phyloP scores from a whole-genome alignment of 1,140 invertebrate genomes.

The Panagrolaimus sp. region DNA sequence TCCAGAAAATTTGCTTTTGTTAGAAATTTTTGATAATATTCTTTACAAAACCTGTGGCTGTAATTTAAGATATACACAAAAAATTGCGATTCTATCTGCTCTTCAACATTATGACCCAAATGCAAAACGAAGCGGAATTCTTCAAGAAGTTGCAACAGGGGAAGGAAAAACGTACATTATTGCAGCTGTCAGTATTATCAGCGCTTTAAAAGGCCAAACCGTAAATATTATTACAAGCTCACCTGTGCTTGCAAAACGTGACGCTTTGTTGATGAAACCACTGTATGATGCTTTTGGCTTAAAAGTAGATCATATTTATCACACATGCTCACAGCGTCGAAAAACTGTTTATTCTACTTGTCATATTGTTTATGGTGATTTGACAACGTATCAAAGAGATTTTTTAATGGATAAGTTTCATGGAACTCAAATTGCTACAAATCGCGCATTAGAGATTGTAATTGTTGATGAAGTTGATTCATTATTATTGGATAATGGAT shows the following conservation, averaged over 20 bases:
- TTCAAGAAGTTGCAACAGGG: neutral
- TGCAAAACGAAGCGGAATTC: neutral
- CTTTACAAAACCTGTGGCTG: neutral
- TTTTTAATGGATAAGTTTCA: slow-evolving; percentile 16
- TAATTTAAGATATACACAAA: neutral
- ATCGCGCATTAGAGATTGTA: neutral
- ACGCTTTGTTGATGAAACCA: neutral
- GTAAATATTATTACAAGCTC: neutral
- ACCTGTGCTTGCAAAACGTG: neutral
- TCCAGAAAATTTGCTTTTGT: no score
- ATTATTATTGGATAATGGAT: neutral
- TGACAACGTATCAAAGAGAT: neutral
- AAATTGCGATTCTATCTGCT: neutral
- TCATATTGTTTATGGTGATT: slow-evolving; percentile 1
- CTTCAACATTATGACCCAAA: neutral
- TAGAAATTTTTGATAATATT: no score
- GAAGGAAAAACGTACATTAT: slow-evolving; percentile 1
- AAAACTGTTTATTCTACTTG: neutral
- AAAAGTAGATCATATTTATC: neutral
- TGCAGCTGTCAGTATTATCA: neutral
- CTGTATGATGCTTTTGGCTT: neutral
- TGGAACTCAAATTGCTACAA: neutral
- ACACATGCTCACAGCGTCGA: neutral
- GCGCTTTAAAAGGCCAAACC: neutral
- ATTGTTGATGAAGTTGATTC: neutral